Percentiles rank a stretch among this genome's conserved stretches.
Evolutionary conservation across 2,797 vertebrate species (phyloP).

Genomic region (Paramormyrops hopkinsi): DNA sequence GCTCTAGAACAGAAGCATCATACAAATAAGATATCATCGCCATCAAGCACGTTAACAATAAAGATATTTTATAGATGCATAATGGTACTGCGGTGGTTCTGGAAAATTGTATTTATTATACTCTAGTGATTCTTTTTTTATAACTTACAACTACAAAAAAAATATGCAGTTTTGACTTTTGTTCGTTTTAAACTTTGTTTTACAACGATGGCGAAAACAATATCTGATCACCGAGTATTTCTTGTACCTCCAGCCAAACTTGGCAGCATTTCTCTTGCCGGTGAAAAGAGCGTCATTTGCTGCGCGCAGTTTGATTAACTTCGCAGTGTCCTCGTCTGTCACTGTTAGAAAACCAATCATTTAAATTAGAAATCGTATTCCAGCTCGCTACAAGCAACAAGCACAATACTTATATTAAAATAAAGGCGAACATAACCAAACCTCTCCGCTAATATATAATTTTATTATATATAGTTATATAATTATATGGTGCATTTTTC

Average conservation of each 20-base stretch:
- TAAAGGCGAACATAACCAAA: background rate
- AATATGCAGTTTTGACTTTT: background rate
- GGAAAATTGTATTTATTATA: background rate
- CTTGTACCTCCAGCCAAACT: constrained; percentile 57
- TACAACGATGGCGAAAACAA: background rate
- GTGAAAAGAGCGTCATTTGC: constrained; percentile 57
- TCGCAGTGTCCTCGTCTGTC: constrained; percentile 48
- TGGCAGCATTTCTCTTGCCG: constrained; percentile 55
- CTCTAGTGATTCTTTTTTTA: background rate
- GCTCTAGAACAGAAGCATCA: constrained; percentile 40
- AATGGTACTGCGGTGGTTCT: background rate
- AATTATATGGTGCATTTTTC: background rate
- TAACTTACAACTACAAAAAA: background rate
- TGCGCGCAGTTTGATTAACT: constrained; percentile 57
- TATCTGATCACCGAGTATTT: background rate
- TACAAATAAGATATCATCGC: background rate
- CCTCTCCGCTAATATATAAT: background rate
- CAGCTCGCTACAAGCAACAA: background rate
- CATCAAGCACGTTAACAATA: background rate
- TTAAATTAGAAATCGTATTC: background rate
- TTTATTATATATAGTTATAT: background rate
- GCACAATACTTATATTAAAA: background rate
- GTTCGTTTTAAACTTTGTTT: background rate
- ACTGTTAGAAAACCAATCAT: constrained; percentile 38
- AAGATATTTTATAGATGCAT: background rate